These are phyloP conservation scores for Budorcas taxicolor DNA, from an alignment of 2,113 vertebrate species.

Conservation along the genomic window DNA sequence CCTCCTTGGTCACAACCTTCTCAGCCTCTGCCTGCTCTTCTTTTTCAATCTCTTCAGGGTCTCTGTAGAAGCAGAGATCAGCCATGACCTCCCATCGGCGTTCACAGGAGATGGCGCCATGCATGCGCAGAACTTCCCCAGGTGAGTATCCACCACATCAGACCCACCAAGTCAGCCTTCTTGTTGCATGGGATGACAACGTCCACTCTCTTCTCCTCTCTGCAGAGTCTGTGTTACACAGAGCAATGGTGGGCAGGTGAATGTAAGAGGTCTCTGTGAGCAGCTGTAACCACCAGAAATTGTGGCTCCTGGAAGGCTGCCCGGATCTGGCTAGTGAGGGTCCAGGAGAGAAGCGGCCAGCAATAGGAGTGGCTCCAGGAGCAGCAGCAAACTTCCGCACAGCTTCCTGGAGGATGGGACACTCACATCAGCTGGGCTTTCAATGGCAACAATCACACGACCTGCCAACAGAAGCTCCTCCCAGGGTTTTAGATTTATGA, in stretches of 20 bases:
- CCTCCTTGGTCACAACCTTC: not conserved
- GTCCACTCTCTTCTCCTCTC: not conserved
- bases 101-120: not conserved
- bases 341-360: not conserved
- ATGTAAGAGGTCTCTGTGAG: not conserved
- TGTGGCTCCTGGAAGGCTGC: not conserved
- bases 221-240: not conserved
- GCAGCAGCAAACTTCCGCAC: not conserved
- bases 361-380: not conserved
- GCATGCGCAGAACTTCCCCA: not conserved
- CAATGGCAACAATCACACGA: not conserved
- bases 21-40: not conserved
- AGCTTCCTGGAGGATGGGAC: not conserved
- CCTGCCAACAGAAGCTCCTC: not conserved
- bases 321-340: not conserved
- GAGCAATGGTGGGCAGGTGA: not conserved
- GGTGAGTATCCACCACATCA: not conserved
- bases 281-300: not conserved
- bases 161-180: not conserved
- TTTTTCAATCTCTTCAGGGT: not conserved
- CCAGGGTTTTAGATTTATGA: not conserved
- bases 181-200: not conserved
- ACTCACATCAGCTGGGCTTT: not conserved
- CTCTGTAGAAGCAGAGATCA: not conserved
- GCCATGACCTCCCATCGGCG: not conserved